phyloP scores from a whole-genome alignment of 2,888 invertebrate species.

The Scaptodrosophila latifasciaeformis region DNA sequence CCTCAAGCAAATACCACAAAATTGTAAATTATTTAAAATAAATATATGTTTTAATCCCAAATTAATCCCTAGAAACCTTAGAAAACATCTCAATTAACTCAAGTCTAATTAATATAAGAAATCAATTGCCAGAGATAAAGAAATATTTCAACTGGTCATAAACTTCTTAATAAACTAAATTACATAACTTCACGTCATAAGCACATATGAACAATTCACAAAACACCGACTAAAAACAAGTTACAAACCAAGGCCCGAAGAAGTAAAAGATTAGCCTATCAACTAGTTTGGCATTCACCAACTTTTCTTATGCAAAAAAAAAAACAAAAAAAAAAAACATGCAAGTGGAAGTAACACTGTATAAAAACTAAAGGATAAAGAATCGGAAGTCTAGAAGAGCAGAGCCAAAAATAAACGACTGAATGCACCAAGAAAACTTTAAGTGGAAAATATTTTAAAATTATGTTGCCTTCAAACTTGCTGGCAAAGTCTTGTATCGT shows the following conservation, averaged over 20 bases:
- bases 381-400: too few species aligned
- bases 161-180: conserved; percentile 26
- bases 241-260: too few species aligned
- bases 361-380: too few species aligned
- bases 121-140: too few species aligned
- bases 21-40: too few species aligned
- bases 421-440: conserved; percentile 28
- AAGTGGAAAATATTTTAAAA: conserved; percentile 30
- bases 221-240: conserved; percentile 10
- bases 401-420: conserved; percentile 4
- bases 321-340: conserved; percentile 10
- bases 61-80: too few species aligned
- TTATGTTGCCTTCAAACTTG: conserved; percentile 30
- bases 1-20: too few species aligned
- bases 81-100: too few species aligned
- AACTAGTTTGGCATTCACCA: conserved; percentile 10
- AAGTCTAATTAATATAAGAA: too few species aligned
- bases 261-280: not conserved
- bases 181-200: conserved; percentile 8
- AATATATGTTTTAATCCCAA: too few species aligned
- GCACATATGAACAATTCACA: too few species aligned
- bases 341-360: conserved; percentile 14
- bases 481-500: conserved; percentile 11
- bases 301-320: not conserved
- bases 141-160: conserved; percentile 13